A percentile compares a stretch with the other conserved stretches of the same genome.
Evolutionary conservation across 2,888 invertebrate species (phyloP).

Genomic region (Chaetogeoica ovagalla): DNA sequence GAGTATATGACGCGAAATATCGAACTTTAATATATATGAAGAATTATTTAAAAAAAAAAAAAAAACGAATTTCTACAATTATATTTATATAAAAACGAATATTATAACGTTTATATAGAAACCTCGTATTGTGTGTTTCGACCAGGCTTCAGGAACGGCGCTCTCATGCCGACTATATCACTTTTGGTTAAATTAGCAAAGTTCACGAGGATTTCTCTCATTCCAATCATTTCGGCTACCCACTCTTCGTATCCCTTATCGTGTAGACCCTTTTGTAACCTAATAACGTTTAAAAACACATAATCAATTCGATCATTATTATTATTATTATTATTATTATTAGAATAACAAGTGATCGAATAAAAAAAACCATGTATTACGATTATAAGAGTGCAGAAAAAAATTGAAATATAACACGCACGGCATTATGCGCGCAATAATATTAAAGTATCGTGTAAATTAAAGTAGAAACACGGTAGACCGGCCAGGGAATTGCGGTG

Average conservation of each 20-base stretch:
- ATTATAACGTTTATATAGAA: conserved; percentile 47
- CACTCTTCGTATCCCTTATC: conserved; percentile 90
- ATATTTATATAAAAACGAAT: not conserved
- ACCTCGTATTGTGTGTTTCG: conserved; percentile 90
- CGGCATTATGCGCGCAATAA: too few relatives aligned
- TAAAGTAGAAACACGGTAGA: too few relatives aligned
- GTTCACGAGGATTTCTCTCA: conserved; percentile 81
- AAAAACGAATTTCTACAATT: not conserved
- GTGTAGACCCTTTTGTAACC: conserved; percentile 79
- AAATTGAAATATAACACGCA: too few relatives aligned
- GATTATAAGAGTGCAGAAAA: too few relatives aligned
- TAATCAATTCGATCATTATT: not conserved
- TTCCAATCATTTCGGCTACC: conserved; percentile 92
- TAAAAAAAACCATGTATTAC: too few relatives aligned
- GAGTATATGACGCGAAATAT: too few relatives aligned
- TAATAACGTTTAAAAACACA: conserved; percentile 58
- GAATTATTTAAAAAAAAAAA: not conserved
- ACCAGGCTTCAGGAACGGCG: conserved; percentile 89
- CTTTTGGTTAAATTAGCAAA: conserved; percentile 80
- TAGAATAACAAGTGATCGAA: too few relatives aligned
- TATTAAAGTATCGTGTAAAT: too few relatives aligned
- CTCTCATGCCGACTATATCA: conserved; percentile 84
- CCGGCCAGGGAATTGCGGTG: too few relatives aligned
- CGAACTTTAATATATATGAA: not conserved
- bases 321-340: too few relatives aligned